Conservation (phyloP, 2,888 invertebrate genomes). For the Pandemis cinnamomeana region DNA sequence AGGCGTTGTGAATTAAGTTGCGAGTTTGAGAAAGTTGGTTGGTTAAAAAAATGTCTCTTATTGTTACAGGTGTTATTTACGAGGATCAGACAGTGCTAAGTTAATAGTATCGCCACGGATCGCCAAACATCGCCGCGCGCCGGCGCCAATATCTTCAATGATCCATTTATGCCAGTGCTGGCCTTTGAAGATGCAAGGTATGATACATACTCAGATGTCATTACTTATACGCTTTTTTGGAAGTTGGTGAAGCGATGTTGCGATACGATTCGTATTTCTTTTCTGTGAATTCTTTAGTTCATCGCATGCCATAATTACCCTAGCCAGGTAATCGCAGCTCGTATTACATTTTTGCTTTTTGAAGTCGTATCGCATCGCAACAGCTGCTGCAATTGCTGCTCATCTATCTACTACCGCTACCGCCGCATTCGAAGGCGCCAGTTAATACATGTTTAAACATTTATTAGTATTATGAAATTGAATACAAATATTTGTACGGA, state of each 20-base stretch:
- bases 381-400: too few species aligned
- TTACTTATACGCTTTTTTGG: neutral
- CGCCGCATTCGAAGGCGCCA: too few species aligned
- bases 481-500: too few species aligned
- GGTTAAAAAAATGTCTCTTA: neutral
- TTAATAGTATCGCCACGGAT: slow-evolving; percentile 80
- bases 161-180: slow-evolving; percentile 87
- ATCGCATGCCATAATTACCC: too few species aligned
- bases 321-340: too few species aligned
- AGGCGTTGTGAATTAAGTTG: neutral
- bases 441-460: too few species aligned
- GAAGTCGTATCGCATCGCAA: too few species aligned
- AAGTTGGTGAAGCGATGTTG: neutral
- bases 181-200: slow-evolving; percentile 87
- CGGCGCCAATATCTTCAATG: slow-evolving; percentile 85
- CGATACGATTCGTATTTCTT: neutral
- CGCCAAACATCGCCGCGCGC: slow-evolving; percentile 79
- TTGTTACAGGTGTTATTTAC: slow-evolving; percentile 53
- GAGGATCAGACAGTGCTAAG: slow-evolving; percentile 12
- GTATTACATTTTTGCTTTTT: too few species aligned
- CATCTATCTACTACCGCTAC: too few species aligned
- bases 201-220: neutral
- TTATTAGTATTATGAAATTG: too few species aligned
- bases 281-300: too few species aligned
- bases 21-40: neutral